Conservation (phyloP, 2,888 invertebrate species). For the Drosophila engyochracea region DNA sequence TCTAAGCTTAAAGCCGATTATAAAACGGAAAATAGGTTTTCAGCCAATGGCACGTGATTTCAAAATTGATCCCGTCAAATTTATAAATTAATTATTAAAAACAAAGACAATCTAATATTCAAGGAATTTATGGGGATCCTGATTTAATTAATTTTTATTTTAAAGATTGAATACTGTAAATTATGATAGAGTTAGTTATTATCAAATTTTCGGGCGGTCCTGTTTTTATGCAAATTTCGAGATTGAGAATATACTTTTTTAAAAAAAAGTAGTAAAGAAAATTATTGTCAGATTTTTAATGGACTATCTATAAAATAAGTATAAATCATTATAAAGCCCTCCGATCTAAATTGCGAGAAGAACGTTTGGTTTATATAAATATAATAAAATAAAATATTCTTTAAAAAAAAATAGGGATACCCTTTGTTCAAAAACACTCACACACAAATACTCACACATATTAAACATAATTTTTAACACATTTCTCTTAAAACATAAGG, state of each 20-base stretch:
- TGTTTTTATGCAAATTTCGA: neutral
- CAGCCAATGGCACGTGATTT: neutral
- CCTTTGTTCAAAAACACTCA: neutral
- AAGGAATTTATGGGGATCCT: neutral
- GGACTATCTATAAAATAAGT: neutral
- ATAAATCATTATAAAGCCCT: neutral
- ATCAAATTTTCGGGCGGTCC: too few relatives aligned
- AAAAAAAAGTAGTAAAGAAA: neutral
- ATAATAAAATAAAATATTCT: neutral
- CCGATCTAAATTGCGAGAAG: neutral
- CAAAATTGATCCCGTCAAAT: neutral
- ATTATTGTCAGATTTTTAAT: neutral
- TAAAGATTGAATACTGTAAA: neutral
- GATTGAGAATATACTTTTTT: neutral
- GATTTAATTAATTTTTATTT: neutral
- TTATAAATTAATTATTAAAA: neutral
- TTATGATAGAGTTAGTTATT: neutral
- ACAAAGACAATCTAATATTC: neutral
- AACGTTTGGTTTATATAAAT: neutral
- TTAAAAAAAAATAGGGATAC: neutral
- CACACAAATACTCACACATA: neutral
- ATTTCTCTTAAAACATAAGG: constrained; percentile 14
- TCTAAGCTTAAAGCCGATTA: neutral
- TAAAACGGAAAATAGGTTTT: neutral
- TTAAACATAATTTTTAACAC: constrained; percentile 14